Percentiles rank a stretch among this genome's conserved stretches.
These are phyloP conservation scores for Lepidotrigona ventralis DNA, from an alignment of 1,140 invertebrate species.

Conservation along the genomic window DNA sequence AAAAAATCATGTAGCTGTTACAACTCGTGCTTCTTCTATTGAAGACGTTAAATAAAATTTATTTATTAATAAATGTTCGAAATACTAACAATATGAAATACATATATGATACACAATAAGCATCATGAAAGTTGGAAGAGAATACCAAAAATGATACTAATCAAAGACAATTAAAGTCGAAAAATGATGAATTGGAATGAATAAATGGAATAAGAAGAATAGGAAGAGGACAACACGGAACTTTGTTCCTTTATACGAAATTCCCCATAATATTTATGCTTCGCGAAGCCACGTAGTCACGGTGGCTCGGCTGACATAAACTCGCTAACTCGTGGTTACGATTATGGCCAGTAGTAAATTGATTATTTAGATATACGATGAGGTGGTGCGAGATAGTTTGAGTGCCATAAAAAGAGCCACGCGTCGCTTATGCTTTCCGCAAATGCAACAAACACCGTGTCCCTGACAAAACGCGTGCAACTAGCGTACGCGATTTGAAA, in stretches of 20 bases:
- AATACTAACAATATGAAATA: too few relatives aligned
- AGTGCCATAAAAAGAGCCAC: conserved; percentile 71
- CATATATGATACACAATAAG: not conserved
- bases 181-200: not conserved
- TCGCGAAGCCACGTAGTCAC: conserved; percentile 65
- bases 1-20: not conserved
- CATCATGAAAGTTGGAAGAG: too few relatives aligned
- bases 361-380: conserved; percentile 77
- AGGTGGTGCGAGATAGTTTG: conserved; percentile 62
- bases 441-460: conserved; percentile 53
- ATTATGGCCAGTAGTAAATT: conserved; percentile 77
- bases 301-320: conserved; percentile 68
- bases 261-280: conserved; percentile 70
- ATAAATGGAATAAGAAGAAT: not conserved
- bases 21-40: too few relatives aligned
- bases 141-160: not conserved
- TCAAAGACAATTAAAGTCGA: not conserved
- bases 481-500: not conserved
- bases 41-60: not conserved
- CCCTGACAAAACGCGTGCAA: not conserved
- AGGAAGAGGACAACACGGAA: conserved; percentile 36
- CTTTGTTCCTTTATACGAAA: conserved; percentile 47
- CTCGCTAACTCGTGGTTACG: conserved; percentile 77
- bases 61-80: not conserved
- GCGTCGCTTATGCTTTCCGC: conserved; percentile 64